A percentile compares a stretch with the other conserved stretches of the same genome.
Evolutionary conservation across 2,888 invertebrate species (phyloP).

Genomic region (Cephonodes hylas): DNA sequence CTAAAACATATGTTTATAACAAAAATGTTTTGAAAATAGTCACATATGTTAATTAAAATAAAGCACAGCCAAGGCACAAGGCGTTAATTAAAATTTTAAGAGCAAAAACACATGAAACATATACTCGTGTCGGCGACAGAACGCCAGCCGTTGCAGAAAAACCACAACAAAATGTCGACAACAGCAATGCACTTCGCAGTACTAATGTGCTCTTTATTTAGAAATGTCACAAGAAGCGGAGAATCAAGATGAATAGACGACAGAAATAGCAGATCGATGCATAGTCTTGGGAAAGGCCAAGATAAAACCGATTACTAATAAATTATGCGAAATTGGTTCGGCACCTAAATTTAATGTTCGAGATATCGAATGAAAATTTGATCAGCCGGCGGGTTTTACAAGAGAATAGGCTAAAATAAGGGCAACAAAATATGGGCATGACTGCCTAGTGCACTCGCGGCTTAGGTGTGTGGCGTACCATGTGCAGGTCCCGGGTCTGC

Average conservation of each 20-base stretch:
- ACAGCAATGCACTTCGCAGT: neutral
- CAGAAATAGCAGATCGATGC: neutral
- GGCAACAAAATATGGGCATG: no score
- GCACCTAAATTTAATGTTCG: neutral
- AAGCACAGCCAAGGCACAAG: neutral
- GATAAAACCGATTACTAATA: neutral
- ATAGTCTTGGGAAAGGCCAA: neutral
- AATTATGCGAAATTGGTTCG: neutral
- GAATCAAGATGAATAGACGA: neutral
- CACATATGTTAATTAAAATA: neutral
- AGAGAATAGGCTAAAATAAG: no score
- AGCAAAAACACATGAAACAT: neutral
- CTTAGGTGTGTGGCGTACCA: no score
- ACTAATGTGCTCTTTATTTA: neutral
- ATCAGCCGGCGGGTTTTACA: no score
- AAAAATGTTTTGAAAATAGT: no score
- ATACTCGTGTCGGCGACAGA: neutral
- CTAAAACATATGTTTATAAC: no score
- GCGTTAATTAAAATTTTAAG: neutral
- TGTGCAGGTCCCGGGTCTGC: no score
- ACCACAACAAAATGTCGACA: neutral
- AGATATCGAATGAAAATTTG: no score
- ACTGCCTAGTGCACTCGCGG: no score
- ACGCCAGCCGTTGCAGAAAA: neutral
- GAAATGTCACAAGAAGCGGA: neutral